Percentiles rank a stretch among this genome's conserved stretches.
Evolutionary conservation across 2,113 vertebrate species (phyloP).

Genomic region (Stercorarius parasiticus): DNA sequence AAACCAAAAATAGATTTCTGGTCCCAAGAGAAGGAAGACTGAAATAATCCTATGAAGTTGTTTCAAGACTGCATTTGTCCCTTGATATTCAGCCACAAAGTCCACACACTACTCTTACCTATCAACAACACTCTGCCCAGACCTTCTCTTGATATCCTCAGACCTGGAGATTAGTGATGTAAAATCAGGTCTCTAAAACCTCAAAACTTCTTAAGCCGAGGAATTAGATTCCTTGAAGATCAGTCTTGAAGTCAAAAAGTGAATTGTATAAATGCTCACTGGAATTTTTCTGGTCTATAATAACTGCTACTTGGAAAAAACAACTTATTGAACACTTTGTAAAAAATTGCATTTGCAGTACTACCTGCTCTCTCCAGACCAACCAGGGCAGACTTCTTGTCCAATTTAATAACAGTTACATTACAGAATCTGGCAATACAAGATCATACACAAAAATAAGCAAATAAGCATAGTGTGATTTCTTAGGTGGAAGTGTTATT

Average conservation of each 20-base stretch:
- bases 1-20: neutral
- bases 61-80: neutral
- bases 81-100: neutral
- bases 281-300: neutral
- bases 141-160: neutral
- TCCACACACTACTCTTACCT: neutral
- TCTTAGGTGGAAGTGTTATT: neutral
- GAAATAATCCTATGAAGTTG: neutral
- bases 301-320: neutral
- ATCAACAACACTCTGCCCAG: neutral
- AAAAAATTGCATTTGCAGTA: neutral
- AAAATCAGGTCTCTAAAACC: neutral
- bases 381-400: neutral
- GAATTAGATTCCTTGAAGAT: neutral
- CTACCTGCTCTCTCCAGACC: neutral
- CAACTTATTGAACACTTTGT: neutral
- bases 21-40: neutral
- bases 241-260: neutral
- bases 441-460: neutral
- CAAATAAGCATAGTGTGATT: neutral
- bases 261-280: neutral
- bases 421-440: neutral
- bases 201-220: neutral
- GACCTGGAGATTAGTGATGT: neutral
- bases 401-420: neutral